Evolutionary conservation across 2,797 vertebrate genomes (phyloP), one percentile per base, ranked within the genome.

Genomic region (Crypturellus tataupa): DNA sequence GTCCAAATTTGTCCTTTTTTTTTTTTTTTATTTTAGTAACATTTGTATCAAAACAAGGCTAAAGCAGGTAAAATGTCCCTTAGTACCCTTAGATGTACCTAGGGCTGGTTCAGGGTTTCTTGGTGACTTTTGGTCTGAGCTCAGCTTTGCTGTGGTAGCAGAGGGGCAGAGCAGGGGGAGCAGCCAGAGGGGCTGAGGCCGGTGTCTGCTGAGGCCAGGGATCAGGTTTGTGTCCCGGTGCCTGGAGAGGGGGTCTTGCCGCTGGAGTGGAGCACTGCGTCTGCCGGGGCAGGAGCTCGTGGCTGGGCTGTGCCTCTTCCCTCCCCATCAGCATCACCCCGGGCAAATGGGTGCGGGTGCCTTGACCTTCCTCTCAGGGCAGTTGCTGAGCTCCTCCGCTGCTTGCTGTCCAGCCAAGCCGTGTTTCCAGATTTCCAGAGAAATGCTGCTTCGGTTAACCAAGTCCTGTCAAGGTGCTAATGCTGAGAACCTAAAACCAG

Each of bases 191-290:
- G 19, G 16, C 51, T 4, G 5, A 56, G n/a, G 29, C 29, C 17
- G 9, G 9, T 55, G 29, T 55, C 53, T 55, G 29, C 53, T 55
- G 53, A 10, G 29, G 53, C 53, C 29, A 55, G 21, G 8, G 3
- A 80, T 85, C 68, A 37, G 31, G 71, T 12, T 40, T 84, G 20
- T 62, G 40, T 53, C 11, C 35, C 25, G 46, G 49, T 64, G 49
- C 49, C 51, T 78, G 37, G 25, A 37, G 51, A 91, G 60, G 46
- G 7, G 17, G 37, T 63, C 42, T 40, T 76, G 59, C 21, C 19
- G 8, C 62, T 31, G 51, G 27, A 72, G 6, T 0, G 0, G 27
- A 0, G 6, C 17, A 12, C 18, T 89, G 10, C 1, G 0, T 39
- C 68, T 81, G 27, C 49, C 65, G 15, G 40, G 46, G 58, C 9